Percentiles rank a stretch among this genome's conserved stretches.
Conservation (phyloP, 2,113 vertebrate genomes). For the Camelus bactrianus region DNA sequence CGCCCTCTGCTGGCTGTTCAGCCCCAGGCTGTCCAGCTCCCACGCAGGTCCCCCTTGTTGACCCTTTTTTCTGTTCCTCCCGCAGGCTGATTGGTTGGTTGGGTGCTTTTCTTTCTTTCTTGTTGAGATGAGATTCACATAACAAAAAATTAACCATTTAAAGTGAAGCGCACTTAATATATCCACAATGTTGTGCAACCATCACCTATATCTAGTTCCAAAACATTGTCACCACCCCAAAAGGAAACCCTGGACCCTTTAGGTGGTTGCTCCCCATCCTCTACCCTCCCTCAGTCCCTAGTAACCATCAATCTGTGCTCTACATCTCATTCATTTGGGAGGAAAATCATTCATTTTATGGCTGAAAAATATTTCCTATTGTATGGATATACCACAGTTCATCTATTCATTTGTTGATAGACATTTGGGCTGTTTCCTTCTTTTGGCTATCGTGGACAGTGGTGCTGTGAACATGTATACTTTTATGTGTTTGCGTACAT, state of each 20-base stretch:
- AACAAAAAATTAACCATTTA: neutral
- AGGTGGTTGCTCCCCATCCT: neutral
- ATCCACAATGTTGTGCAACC: neutral
- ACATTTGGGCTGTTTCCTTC: neutral
- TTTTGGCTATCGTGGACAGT: neutral
- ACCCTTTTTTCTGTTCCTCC: neutral
- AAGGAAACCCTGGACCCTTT: neutral
- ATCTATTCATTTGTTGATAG: neutral
- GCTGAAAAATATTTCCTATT: neutral
- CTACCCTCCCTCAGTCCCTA: neutral
- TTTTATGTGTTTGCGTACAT: neutral
- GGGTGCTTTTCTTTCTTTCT: neutral
- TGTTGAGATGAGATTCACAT: neutral
- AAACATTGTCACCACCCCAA: neutral
- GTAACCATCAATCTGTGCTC: neutral
- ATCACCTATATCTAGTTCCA: neutral
- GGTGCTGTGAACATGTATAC: neutral
- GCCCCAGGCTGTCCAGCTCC: neutral
- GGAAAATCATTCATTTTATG: neutral
- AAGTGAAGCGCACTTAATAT: neutral
- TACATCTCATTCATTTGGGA: too few species aligned
- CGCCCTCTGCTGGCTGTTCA: neutral
- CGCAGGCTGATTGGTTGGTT: neutral
- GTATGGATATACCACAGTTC: neutral
- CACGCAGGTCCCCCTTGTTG: too few species aligned